These are phyloP conservation scores for Oeneis ivallda DNA, from an alignment of 2,888 invertebrate species.

Conservation along the genomic window DNA sequence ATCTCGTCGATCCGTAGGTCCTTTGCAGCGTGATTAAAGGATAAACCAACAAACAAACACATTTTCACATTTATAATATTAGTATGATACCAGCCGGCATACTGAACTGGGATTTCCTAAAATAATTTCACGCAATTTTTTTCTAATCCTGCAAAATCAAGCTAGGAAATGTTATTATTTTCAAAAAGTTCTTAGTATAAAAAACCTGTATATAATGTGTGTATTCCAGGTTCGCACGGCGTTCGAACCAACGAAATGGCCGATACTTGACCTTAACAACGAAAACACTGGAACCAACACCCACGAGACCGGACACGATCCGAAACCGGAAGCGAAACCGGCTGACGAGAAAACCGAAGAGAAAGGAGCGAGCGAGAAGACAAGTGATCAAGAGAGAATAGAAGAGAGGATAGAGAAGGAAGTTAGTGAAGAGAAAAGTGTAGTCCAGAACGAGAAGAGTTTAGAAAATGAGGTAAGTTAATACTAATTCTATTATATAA, in stretches of 20 bases:
- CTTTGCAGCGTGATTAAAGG: too few species aligned
- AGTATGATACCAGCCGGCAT: too few species aligned
- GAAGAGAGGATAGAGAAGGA: slow-evolving; percentile 32
- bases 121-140: too few species aligned
- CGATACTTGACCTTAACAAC: slow-evolving; percentile 80
- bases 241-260: slow-evolving; percentile 93
- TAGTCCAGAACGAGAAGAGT: slow-evolving; percentile 6
- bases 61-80: too few species aligned
- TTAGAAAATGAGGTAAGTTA: slow-evolving; percentile 26
- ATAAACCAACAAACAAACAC: too few species aligned
- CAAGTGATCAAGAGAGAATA: slow-evolving; percentile 13
- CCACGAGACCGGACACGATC: slow-evolving; percentile 19
- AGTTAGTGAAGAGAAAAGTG: slow-evolving; percentile 13
- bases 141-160: too few species aligned
- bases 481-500: too few species aligned
- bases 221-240: slow-evolving; percentile 87
- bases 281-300: slow-evolving; percentile 30
- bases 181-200: too few species aligned
- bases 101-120: too few species aligned
- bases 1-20: too few species aligned
- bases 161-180: too few species aligned
- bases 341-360: slow-evolving; percentile 18
- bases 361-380: slow-evolving; percentile 39
- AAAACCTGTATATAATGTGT: not conserved
- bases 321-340: slow-evolving; percentile 9